Conservation (phyloP, 2,888 invertebrate genomes). For the Andrena praecox region DNA sequence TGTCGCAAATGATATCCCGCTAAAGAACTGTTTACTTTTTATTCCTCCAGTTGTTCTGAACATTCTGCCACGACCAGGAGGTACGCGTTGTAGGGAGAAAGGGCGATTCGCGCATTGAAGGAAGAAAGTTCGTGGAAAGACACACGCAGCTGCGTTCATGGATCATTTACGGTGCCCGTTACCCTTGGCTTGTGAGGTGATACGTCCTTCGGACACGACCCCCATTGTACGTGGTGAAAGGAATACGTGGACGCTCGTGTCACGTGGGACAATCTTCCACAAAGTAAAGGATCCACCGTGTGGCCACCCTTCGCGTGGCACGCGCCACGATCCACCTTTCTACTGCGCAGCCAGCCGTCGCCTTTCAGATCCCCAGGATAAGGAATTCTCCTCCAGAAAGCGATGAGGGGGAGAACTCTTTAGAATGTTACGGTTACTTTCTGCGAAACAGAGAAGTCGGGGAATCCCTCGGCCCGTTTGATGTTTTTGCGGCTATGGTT, state of each 20-base stretch:
- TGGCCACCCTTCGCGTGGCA: conserved; percentile 61
- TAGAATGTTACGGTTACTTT: conserved; percentile 42
- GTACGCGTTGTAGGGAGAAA: neutral
- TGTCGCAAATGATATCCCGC: neutral
- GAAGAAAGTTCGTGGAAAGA: conserved; percentile 51
- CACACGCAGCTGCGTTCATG: conserved; percentile 75
- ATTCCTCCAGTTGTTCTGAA: neutral
- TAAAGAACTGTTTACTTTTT: neutral
- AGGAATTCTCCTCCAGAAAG: conserved; percentile 49
- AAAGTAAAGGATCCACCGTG: conserved; percentile 59
- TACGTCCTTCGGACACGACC: conserved; percentile 57
- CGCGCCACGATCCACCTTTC: conserved; percentile 64
- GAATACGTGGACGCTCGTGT: conserved; percentile 61
- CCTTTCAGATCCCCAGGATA: conserved; percentile 59
- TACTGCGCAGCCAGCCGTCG: conserved; percentile 49
- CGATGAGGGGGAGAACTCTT: conserved; percentile 24
- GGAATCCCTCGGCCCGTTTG: conserved; percentile 38
- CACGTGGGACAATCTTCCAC: conserved; percentile 55
- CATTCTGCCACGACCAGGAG: neutral
- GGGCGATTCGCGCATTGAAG: conserved; percentile 1
- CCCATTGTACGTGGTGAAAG: conserved; percentile 63
- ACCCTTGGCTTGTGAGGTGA: conserved; percentile 57
- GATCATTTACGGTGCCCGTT: conserved; percentile 73
- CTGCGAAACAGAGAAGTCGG: conserved; percentile 17
- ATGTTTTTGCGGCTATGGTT: conserved; percentile 28